These are phyloP conservation scores for Morpho achilles DNA, from an alignment of 2,888 invertebrate species.

Conservation along the genomic window DNA sequence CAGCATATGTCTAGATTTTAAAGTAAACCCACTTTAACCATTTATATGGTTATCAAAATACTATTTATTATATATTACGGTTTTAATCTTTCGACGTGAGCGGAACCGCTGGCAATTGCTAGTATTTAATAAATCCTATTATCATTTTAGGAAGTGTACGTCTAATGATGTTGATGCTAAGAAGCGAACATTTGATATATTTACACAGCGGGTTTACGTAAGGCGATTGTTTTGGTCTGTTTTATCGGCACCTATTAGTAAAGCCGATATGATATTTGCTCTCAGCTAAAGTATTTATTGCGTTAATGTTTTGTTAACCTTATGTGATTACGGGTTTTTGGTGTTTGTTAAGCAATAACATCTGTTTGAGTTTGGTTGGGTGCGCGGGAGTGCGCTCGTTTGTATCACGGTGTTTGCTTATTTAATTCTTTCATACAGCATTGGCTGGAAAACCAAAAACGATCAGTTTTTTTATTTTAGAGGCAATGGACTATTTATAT, in stretches of 20 bases:
- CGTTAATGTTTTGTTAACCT: slow-evolving; percentile 73
- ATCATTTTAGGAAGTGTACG: not conserved
- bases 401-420: slow-evolving; percentile 19
- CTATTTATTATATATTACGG: too few relatives aligned
- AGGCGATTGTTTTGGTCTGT: slow-evolving; percentile 56
- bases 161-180: slow-evolving; percentile 1
- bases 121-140: too few relatives aligned
- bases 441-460: too few relatives aligned
- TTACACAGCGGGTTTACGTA: slow-evolving; percentile 51
- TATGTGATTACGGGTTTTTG: slow-evolving; percentile 70
- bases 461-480: too few relatives aligned
- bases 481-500: too few relatives aligned
- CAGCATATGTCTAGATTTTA: too few relatives aligned
- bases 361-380: slow-evolving; percentile 50
- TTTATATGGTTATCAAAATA: too few relatives aligned
- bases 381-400: slow-evolving; percentile 40
- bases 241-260: slow-evolving; percentile 67
- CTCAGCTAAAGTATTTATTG: slow-evolving; percentile 64
- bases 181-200: slow-evolving; percentile 44
- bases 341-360: slow-evolving; percentile 69
- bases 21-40: too few relatives aligned
- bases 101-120: too few relatives aligned
- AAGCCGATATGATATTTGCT: slow-evolving; percentile 53
- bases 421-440: slow-evolving; percentile 9
- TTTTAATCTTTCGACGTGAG: too few relatives aligned